Evolutionary conservation across 2,888 invertebrate species (phyloP).

Genomic region (Lasioglossum figueresi): DNA sequence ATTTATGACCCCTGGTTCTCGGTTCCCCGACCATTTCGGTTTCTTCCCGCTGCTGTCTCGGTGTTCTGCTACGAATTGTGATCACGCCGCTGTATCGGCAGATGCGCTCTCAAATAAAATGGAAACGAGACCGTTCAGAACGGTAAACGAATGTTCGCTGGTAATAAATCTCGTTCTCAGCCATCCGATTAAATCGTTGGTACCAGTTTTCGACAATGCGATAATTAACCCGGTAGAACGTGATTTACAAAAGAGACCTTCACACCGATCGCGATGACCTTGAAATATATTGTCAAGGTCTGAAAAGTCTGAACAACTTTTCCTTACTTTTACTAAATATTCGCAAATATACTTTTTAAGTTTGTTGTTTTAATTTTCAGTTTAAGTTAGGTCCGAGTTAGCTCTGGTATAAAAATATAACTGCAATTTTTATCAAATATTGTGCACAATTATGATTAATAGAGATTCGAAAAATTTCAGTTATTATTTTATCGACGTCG

Average conservation of each 20-base stretch:
- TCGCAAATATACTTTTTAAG: too few species aligned
- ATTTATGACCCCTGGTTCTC: conserved; percentile 30
- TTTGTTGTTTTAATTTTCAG: too few species aligned
- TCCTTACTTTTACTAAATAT: too few species aligned
- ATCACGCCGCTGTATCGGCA: conserved; percentile 24
- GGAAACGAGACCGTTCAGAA: neutral
- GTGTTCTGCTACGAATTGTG: conserved; percentile 8
- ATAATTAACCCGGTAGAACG: neutral
- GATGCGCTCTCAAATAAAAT: conserved; percentile 15
- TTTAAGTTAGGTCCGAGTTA: too few species aligned
- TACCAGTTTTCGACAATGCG: neutral
- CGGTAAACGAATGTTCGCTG: neutral
- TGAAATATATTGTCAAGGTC: too few species aligned
- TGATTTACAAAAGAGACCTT: neutral
- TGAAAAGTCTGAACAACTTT: too few species aligned
- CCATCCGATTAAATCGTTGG: neutral
- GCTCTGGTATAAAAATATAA: too few species aligned
- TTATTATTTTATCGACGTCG: too few species aligned
- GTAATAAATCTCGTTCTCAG: neutral
- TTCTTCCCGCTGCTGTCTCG: conserved; percentile 13
- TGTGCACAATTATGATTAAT: too few species aligned
- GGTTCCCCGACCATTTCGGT: conserved; percentile 3
- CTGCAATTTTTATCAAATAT: too few species aligned
- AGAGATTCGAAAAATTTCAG: too few species aligned
- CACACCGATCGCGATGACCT: too few species aligned